Evolutionary conservation across 2,113 vertebrate species (phyloP), one percentile per base, ranked within the genome.

Genomic region (Chaetodon trifascialis): DNA sequence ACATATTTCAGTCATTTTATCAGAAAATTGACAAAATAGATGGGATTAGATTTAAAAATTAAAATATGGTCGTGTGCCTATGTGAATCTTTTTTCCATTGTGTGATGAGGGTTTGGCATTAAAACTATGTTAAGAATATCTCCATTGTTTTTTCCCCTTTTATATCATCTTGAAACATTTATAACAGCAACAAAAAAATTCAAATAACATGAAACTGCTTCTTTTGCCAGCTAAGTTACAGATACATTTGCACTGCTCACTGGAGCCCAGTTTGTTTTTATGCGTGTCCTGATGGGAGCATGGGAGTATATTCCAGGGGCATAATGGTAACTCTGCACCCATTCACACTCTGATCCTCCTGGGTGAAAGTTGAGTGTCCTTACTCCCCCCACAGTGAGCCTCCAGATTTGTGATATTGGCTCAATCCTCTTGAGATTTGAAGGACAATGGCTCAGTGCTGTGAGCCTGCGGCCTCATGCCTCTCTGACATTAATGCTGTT

Each of bases 331-430:
- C 90, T 86, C 83, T 68, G 87, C 79, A 79, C 75, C 87, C 78
- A 88, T 92, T 92, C 89, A 91, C 81, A 38, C 73, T 82, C 75
- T 80, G 84, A 86, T 88, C 90, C 90, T 88, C 88, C 30, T 60
- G 84, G 92, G 90, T 89, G 91, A 90, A 91, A 93, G 91, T 73
- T 79, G 91, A 93, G 88, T 84, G 87, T 82, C 87, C 72, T 84
- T 59, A 63, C 21, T 23, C 68, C 25, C 52, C 59, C 79, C 62
- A 52, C n/a, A 12, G 62, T 65, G 66, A 76, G 87, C 74, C 82
- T 89, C 77, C 80, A 40, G 79, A 88, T 81, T 89, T 73, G 73
- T 84, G 68, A 85, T 88, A 85, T 87, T 69, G 63, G 75, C 67
- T 73, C 38, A 16, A 88, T 84, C 85, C 85, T 84, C 89, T 80